Conservation (phyloP, 2,113 vertebrate species). For the Paramisgurnus dabryanus region DNA sequence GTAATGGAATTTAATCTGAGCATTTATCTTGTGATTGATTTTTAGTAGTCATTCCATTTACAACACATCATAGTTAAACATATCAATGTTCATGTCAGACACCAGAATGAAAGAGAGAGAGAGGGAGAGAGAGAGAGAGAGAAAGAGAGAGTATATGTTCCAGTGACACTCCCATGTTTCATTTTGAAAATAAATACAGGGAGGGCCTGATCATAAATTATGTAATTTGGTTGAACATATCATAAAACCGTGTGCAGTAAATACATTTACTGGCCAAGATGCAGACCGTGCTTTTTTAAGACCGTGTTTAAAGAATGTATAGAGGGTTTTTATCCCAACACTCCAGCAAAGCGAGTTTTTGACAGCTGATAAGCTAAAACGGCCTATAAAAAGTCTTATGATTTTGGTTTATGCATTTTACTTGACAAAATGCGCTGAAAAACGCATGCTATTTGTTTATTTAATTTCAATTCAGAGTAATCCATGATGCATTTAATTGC, state of each 20-base stretch:
- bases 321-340: no score
- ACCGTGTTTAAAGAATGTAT: neutral
- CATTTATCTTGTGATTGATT: constrained; percentile 48
- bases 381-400: neutral
- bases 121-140: constrained; percentile 63
- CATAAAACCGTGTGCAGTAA: constrained; percentile 60
- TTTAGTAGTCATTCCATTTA: constrained; percentile 69
- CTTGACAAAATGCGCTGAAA: neutral
- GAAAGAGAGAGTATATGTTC: constrained; percentile 72
- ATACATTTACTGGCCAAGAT: neutral
- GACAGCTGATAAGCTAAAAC: neutral
- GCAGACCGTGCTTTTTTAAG: no score
- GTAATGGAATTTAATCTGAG: constrained; percentile 5
- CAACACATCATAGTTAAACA: constrained; percentile 78
- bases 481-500: constrained; percentile 36
- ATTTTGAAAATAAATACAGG: constrained; percentile 33
- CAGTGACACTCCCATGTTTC: constrained; percentile 74
- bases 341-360: no score
- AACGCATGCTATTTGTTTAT: constrained; percentile 26
- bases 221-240: constrained; percentile 76
- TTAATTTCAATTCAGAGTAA: constrained; percentile 11
- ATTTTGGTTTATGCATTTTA: neutral
- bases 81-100: constrained; percentile 72
- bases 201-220: constrained; percentile 59
- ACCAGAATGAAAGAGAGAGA: constrained; percentile 65